Percentiles rank a stretch among this genome's conserved stretches.
Conservation (phyloP, 2,113 vertebrate genomes). For the Oreochromis spilurus region DNA sequence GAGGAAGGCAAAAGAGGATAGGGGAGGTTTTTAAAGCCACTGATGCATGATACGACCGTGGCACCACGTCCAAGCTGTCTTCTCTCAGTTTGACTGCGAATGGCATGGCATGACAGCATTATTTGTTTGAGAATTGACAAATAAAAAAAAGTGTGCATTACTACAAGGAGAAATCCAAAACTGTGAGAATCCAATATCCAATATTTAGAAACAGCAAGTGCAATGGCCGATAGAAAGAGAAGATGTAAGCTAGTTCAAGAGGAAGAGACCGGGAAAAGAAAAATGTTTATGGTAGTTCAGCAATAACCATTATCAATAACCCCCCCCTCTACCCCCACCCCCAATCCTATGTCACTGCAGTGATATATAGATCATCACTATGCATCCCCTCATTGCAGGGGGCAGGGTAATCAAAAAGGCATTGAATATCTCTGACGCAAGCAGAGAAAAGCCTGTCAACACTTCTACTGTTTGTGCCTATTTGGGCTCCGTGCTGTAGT, state of each 20-base stretch:
- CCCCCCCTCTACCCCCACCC: not conserved
- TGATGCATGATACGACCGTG: conserved; percentile 35
- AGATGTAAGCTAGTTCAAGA: not conserved
- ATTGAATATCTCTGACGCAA: conserved; percentile 55
- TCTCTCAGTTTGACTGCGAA: conserved; percentile 22
- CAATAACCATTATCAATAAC: conserved; percentile 2
- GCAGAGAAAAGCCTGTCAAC: conserved; percentile 31
- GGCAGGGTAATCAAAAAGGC: conserved; percentile 38
- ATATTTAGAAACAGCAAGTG: not conserved
- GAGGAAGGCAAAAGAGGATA: not conserved
- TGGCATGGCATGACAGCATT: conserved; percentile 34
- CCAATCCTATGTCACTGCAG: conserved; percentile 32
- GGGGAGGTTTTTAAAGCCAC: conserved; percentile 17
- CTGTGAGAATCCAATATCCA: not conserved
- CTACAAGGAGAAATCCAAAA: not conserved
- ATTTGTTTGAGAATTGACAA: conserved; percentile 13
- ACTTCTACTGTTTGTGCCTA: conserved; percentile 7
- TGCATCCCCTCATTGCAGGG: conserved; percentile 23
- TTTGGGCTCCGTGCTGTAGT: conserved; percentile 9
- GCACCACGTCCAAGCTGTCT: conserved; percentile 17
- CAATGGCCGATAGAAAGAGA: not conserved
- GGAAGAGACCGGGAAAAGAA: not conserved
- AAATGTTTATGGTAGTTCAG: conserved; percentile 26
- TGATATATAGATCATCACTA: conserved; percentile 33
- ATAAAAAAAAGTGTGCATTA: conserved; percentile 14